Evolutionary conservation across 2,888 invertebrate genomes (phyloP).

Genomic region (Ferdinandea cuprea): DNA sequence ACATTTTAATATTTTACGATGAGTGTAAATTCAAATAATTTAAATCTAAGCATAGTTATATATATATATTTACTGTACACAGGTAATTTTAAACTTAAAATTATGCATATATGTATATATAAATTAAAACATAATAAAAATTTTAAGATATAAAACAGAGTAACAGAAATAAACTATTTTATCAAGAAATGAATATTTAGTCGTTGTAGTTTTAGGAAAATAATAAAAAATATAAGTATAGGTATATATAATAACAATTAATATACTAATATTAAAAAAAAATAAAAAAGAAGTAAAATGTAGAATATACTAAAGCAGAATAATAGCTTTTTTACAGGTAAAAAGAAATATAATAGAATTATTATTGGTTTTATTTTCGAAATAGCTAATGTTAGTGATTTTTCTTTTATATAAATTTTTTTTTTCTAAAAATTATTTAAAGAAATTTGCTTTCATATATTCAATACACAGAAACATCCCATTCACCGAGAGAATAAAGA

Average conservation of each 20-base stretch:
- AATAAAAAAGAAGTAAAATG: slow-evolving; percentile 22
- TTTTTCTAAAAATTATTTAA: slow-evolving; percentile 6
- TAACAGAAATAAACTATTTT: slow-evolving; percentile 64
- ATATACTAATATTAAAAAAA: slow-evolving; percentile 26
- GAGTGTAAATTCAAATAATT: slow-evolving; percentile 13
- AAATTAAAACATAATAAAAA: slow-evolving; percentile 15
- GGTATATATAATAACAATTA: too few species aligned
- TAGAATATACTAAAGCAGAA: slow-evolving; percentile 63
- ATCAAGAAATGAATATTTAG: slow-evolving; percentile 33
- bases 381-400: slow-evolving; percentile 56
- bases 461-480: slow-evolving; percentile 18
- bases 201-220: slow-evolving; percentile 7
- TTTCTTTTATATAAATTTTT: slow-evolving; percentile 19
- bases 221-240: slow-evolving; percentile 12
- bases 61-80: neutral
- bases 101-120: slow-evolving; percentile 27
- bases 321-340: slow-evolving; percentile 70
- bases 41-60: neutral
- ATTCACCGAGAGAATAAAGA: slow-evolving; percentile 25
- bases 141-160: slow-evolving; percentile 10
- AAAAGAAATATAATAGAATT: slow-evolving; percentile 11
- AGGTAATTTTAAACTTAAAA: slow-evolving; percentile 1
- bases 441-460: slow-evolving; percentile 31
- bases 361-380: slow-evolving; percentile 14
- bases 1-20: slow-evolving; percentile 10